A percentile compares a stretch with the other conserved stretches of the same genome.
Evolutionary conservation across 1,140 invertebrate genomes (phyloP).

Genomic region (Radopholus similis): DNA sequence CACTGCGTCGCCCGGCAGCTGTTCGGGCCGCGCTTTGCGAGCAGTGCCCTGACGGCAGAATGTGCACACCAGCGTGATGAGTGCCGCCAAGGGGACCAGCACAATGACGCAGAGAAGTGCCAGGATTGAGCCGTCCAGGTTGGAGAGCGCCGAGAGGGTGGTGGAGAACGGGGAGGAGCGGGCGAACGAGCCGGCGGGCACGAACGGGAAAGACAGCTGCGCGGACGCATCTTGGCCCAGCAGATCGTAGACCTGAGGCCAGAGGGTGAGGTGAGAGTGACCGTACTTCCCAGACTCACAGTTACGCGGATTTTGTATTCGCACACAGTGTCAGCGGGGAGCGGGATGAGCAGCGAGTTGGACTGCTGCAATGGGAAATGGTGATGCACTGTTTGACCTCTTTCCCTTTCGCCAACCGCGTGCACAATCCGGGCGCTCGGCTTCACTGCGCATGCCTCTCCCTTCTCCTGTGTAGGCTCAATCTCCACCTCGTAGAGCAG

Average conservation of each 20-base stretch:
- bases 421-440: not conserved
- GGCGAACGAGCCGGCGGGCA: not conserved
- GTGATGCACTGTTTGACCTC: not conserved
- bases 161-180: not conserved
- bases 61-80: constrained; percentile 7
- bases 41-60: not conserved
- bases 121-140: constrained; percentile 4
- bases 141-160: not conserved
- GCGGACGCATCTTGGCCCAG: constrained; percentile 21
- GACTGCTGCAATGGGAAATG: constrained; percentile 17
- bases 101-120: constrained; percentile 5
- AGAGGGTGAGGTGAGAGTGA: not conserved
- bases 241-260: constrained; percentile 17
- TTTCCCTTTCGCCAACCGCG: constrained; percentile 1
- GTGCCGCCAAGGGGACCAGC: constrained; percentile 6
- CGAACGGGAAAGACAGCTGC: constrained; percentile 11
- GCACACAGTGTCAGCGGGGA: constrained; percentile 6
- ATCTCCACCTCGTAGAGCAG: constrained; percentile 29
- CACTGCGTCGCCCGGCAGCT: not conserved
- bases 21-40: not conserved
- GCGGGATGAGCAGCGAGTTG: not conserved
- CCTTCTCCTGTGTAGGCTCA: constrained; percentile 30
- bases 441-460: constrained; percentile 15
- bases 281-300: not conserved
- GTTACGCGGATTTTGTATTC: constrained; percentile 19